A percentile compares a stretch with the other conserved stretches of the same genome.
Evolutionary conservation across 2,113 vertebrate species (phyloP).

Genomic region (Bucco capensis): DNA sequence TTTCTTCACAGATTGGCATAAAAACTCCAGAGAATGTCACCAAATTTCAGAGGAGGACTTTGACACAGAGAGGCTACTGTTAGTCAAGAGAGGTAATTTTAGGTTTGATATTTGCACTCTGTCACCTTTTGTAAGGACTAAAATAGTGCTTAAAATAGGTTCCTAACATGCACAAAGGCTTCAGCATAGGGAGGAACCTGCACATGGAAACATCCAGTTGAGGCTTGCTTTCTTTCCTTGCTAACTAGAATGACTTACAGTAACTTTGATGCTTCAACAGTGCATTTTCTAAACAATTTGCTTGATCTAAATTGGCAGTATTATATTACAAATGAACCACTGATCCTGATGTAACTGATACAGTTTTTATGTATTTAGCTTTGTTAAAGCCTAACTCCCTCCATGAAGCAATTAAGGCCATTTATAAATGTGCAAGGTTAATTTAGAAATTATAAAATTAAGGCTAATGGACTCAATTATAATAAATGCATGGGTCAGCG

Average conservation of each 20-base stretch:
- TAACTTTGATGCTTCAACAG: constrained; percentile 18
- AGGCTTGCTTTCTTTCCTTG: background rate
- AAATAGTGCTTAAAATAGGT: background rate
- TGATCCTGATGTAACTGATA: constrained; percentile 26
- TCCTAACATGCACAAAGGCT: background rate
- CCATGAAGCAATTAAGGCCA: constrained; percentile 54
- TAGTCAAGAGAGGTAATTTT: background rate
- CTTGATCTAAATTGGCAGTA: background rate
- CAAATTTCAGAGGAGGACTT: background rate
- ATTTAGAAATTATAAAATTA: constrained; percentile 71
- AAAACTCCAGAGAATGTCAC: background rate
- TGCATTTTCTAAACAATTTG: constrained; percentile 19
- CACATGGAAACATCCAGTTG: background rate
- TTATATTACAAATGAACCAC: constrained; percentile 6
- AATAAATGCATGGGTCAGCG: constrained; percentile 56
- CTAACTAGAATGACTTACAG: background rate
- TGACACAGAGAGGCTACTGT: background rate
- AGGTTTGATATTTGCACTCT: background rate
- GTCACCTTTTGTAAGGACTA: background rate
- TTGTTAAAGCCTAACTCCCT: constrained; percentile 20
- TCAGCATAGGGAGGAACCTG: background rate
- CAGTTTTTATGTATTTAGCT: constrained; percentile 23
- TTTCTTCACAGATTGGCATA: background rate
- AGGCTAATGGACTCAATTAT: constrained; percentile 68
- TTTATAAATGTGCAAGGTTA: constrained; percentile 61